These are phyloP conservation scores for Netelia melanura DNA, from an alignment of 2,888 invertebrate genomes.

Conservation along the genomic window DNA sequence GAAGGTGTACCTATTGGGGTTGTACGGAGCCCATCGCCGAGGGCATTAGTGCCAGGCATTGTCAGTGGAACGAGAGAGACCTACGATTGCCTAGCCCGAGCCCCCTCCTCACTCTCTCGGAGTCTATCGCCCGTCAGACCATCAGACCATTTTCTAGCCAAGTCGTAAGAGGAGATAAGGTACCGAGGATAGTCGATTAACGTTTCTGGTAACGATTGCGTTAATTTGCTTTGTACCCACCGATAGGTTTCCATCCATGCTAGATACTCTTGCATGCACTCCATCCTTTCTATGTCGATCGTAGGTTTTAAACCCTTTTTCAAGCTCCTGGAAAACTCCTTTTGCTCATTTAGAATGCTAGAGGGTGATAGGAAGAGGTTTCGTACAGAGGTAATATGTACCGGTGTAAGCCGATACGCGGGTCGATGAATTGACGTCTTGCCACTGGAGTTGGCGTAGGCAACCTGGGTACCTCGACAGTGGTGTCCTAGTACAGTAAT, in stretches of 20 bases:
- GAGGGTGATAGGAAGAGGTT: constrained; percentile 6
- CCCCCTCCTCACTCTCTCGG: constrained; percentile 9
- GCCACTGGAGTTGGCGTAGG: constrained; percentile 19
- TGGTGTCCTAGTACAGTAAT: neutral
- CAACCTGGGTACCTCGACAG: neutral
- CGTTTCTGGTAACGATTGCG: constrained; percentile 59
- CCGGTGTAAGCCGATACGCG: constrained; percentile 24
- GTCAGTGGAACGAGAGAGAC: constrained; percentile 43
- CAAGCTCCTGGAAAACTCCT: constrained; percentile 5
- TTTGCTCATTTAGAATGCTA: neutral
- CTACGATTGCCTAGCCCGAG: constrained; percentile 27
- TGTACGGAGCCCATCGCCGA: constrained; percentile 44
- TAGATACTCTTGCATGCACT: constrained; percentile 8
- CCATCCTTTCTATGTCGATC: constrained; percentile 4
- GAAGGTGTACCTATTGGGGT: constrained; percentile 39
- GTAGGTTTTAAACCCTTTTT: constrained; percentile 21
- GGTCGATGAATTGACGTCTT: constrained; percentile 51
- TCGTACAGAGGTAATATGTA: neutral
- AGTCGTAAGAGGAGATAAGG: constrained; percentile 62
- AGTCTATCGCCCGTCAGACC: constrained; percentile 47
- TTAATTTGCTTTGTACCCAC: constrained; percentile 44
- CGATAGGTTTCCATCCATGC: constrained; percentile 43
- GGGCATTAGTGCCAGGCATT: constrained; percentile 55
- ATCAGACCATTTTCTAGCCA: constrained; percentile 43
- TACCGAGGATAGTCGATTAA: constrained; percentile 56